These are phyloP conservation scores for Heteropelma amictum DNA, from an alignment of 2,888 invertebrate genomes.

Conservation along the genomic window DNA sequence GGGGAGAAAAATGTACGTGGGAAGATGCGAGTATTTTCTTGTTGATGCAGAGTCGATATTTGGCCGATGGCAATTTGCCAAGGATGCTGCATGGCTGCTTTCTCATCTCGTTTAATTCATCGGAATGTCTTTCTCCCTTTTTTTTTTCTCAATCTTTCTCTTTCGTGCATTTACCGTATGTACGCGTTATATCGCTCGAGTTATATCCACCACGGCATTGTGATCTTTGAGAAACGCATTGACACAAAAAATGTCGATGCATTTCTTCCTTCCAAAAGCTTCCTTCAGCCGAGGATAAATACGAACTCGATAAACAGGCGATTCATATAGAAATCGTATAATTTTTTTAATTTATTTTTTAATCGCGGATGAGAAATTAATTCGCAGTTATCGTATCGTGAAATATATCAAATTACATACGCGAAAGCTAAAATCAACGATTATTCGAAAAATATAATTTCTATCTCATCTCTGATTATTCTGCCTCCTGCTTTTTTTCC, in stretches of 20 bases:
- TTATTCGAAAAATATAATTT: too few relatives aligned
- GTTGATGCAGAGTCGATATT: constrained; percentile 58
- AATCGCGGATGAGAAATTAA: too few relatives aligned
- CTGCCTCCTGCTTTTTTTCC: too few relatives aligned
- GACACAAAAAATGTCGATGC: constrained; percentile 9
- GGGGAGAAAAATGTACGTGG: not conserved
- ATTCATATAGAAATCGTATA: constrained; percentile 59
- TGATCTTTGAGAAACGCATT: not conserved
- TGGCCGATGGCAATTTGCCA: constrained; percentile 64
- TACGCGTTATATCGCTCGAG: constrained; percentile 12
- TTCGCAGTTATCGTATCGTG: too few relatives aligned
- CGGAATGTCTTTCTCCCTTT: not conserved
- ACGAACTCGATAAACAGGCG: constrained; percentile 39
- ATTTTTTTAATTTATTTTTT: too few relatives aligned
- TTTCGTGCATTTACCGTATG: not conserved
- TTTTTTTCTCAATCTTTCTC: not conserved
- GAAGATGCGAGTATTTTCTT: not conserved
- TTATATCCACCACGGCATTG: not conserved
- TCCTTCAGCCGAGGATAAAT: not conserved
- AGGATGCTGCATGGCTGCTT: constrained; percentile 19
- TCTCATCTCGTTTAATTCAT: not conserved
- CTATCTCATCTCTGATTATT: too few relatives aligned
- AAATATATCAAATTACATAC: too few relatives aligned
- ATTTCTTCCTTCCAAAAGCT: constrained; percentile 8
- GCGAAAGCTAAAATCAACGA: too few relatives aligned